Evolutionary conservation across 2,797 vertebrate genomes (phyloP).

Genomic region (Hapalemur alaotrensis): DNA sequence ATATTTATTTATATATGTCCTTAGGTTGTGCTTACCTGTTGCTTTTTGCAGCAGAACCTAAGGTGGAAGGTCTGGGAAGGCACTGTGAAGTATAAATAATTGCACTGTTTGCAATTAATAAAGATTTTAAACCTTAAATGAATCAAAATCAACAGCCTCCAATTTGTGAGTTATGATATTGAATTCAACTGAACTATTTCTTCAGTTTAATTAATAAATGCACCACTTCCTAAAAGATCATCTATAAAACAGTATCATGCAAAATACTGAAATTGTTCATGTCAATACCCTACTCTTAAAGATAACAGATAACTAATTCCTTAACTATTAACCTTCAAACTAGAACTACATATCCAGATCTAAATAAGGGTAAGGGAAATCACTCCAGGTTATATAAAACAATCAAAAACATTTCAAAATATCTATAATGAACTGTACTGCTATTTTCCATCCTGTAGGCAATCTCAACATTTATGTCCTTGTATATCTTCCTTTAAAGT

Average conservation of each 20-base stretch:
- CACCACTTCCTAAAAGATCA: conserved; percentile 84
- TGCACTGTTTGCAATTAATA: conserved; percentile 98
- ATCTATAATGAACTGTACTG: conserved; percentile 82
- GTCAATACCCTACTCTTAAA: conserved; percentile 84
- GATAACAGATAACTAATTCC: conserved; percentile 78
- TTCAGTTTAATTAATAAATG: conserved; percentile 84
- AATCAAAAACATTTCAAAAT: conserved; percentile 85
- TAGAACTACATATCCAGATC: conserved; percentile 77
- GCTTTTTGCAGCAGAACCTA: conserved; percentile 99
- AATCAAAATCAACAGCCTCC: conserved; percentile 93
- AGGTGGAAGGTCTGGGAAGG: conserved; percentile 99
- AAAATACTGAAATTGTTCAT: conserved; percentile 84
- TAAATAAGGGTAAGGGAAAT: conserved; percentile 80
- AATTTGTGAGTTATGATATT: conserved; percentile 88
- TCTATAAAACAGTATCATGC: conserved; percentile 86
- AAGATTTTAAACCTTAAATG: conserved; percentile 94
- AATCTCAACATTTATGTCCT: conserved; percentile 73
- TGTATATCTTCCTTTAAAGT: conserved; percentile 77
- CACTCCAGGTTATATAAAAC: conserved; percentile 82
- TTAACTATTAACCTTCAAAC: conserved; percentile 80
- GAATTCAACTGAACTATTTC: conserved; percentile 85
- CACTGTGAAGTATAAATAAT: conserved; percentile 99
- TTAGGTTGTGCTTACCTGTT: conserved; percentile 99
- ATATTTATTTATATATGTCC: conserved; percentile 90
- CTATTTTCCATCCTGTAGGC: conserved; percentile 81